Base-by-base conservation (phyloP, 2,888 invertebrate genomes). In the Eumerus sabulonum region DNA sequence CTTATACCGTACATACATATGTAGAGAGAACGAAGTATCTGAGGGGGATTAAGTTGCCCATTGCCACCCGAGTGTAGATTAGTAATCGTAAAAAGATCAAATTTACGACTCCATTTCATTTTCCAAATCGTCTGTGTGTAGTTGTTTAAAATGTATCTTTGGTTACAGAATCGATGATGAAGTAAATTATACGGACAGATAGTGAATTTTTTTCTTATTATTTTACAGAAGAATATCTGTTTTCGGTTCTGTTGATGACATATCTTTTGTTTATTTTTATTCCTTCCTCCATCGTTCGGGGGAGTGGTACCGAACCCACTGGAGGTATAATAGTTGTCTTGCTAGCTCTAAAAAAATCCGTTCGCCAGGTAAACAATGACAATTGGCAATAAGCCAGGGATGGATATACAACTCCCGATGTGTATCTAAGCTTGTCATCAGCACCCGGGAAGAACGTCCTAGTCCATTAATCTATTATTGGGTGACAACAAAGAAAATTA, bases 11-110 rank as follows among this genome's bases (percentile, higher is more conserved):
- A 42, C 48, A 27, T 27, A 4, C 7, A 57, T 57, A 27, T 27
- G 48, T 27, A 17, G 14, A 35, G 56, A 36, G 36, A 40, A 56
- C 44, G 27, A 27, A 27, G 27, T 27, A 27, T 27, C 27, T 27
- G 7, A 27, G 53, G 53, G 35, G 54, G 42, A 74, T 68, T 79
- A 68, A 73, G 73, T 63, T 68, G 68, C 64, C 79, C 74, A 68
- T 54, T 64, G 74, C 79, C 74, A 74, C 79, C 79, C 74, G 74
- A 79, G 64, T 74, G 79, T 68, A 73, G 64, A 50, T 54, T 60
- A 79, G 74, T 79, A 79, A 79, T 79, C 79, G 68, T 79, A 79
- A 79, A 79, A 59, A 64, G 68, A 74, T 79, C 79, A 74, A 56
- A 74, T 79, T 79, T 79, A 79, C 60, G 79, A 74, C 79, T 70